Base-by-base conservation (phyloP, 2,888 invertebrate species). In the Heliconius erato region DNA sequence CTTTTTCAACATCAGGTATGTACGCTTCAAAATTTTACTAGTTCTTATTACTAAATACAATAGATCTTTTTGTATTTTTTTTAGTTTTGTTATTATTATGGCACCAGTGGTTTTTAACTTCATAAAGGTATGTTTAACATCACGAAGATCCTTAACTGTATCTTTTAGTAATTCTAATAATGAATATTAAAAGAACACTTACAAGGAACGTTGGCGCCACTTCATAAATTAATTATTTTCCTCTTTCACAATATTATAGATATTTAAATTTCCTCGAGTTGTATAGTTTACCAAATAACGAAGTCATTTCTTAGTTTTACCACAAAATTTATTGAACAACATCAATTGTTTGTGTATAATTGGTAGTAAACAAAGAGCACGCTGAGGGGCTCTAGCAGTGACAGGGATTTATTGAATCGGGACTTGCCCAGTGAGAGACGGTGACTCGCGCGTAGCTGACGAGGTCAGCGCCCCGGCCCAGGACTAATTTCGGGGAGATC, bases 401-500 rank as follows among this genome's bases (percentile, higher is more conserved):
- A 54, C 74, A 69, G 74, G 82, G 69, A 79, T 80, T 80, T 72
- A 79, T 82, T 82, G 82, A 63, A 74, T 83, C 78, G 82, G 79
- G 83, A 82, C 83, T 83, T 78, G 68, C 83, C 80, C 82, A 77
- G 80, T 74, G 67, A 82, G 80, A 83, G 79, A 80, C 67, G 69
- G 83, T 83, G 85, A 49, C 77, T 79, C 84, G 88, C 88, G 89
- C 87, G 86, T 89, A 88, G 88, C 89, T 90, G 90, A 90, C 90
- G 91, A 91, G 95, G 95, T 95, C 95, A 95, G 91, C 94, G 95
- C 93, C 95, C 95, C 90, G 92, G 92, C 92, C 91, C 95, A 95
- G 95, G 95, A 95, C 95, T 96, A 96, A 96, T 95, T 96, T 92
- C 95, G 96, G 94, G 96, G 94, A 94, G 95, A 95, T 93, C 95